Conservation (phyloP, 2,113 vertebrate genomes). For the Crocuta crocuta region DNA sequence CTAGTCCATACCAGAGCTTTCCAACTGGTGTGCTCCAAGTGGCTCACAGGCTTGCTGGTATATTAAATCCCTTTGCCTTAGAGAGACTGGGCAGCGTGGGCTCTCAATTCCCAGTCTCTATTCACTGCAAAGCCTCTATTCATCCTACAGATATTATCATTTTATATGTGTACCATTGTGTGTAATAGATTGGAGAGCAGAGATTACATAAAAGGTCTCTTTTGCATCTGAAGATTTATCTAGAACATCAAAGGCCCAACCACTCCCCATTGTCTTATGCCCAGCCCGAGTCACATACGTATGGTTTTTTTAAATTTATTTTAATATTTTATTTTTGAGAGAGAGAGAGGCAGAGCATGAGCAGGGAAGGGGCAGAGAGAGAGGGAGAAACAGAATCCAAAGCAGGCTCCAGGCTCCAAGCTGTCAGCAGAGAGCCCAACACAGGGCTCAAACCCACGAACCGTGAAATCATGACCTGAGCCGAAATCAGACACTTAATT, state of each 20-base stretch:
- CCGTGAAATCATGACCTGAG: no score
- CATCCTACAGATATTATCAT: background rate
- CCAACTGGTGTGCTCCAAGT: background rate
- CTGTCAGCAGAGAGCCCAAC: no score
- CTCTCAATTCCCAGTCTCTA: background rate
- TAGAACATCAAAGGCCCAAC: background rate
- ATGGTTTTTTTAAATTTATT: background rate
- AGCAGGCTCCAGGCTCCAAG: no score
- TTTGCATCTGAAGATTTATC: background rate
- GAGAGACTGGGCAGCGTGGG: background rate
- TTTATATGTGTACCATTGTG: background rate
- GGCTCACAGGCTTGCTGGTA: background rate
- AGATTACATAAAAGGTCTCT: slow-evolving; percentile 13
- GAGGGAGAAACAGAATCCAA: no score
- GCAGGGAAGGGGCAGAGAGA: no score
- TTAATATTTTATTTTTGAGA: no score
- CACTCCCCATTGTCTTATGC: background rate
- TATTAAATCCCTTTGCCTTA: background rate
- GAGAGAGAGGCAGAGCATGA: no score
- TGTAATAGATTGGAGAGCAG: background rate
- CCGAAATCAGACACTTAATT: no score
- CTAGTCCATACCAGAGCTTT: background rate
- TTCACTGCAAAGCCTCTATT: background rate
- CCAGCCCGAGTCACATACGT: background rate
- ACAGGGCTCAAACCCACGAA: no score